These are phyloP conservation scores for Melinopterus prodromus DNA, from an alignment of 2,888 invertebrate genomes.

Conservation along the genomic window DNA sequence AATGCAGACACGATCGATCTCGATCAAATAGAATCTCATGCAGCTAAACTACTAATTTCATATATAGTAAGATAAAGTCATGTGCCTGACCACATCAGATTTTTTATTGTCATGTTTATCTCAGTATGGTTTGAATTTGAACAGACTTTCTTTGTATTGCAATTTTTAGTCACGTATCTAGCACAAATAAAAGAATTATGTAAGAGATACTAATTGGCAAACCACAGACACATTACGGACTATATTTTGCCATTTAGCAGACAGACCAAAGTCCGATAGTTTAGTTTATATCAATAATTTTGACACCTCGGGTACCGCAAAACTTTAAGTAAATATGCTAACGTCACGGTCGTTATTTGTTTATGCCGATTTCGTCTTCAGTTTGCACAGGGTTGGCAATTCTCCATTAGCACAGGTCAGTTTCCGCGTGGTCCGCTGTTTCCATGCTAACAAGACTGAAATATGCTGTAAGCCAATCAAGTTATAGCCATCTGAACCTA, in stretches of 20 bases:
- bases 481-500: no score
- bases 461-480: no score
- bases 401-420: background rate
- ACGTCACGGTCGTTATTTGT: background rate
- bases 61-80: no score
- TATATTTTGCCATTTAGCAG: background rate
- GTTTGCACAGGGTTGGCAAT: background rate
- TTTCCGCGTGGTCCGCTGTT: background rate
- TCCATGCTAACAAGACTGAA: no score
- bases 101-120: no score
- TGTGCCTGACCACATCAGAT: no score
- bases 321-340: background rate
- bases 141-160: no score
- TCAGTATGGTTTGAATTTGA: no score
- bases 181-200: background rate
- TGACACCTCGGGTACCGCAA: background rate
- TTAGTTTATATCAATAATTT: background rate
- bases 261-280: background rate
- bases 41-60: no score
- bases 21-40: no score
- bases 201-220: background rate
- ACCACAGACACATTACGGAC: background rate
- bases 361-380: background rate
- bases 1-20: no score
- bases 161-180: no score